These are phyloP conservation scores for Xylota segnis DNA, from an alignment of 2,888 invertebrate genomes.

Conservation along the genomic window DNA sequence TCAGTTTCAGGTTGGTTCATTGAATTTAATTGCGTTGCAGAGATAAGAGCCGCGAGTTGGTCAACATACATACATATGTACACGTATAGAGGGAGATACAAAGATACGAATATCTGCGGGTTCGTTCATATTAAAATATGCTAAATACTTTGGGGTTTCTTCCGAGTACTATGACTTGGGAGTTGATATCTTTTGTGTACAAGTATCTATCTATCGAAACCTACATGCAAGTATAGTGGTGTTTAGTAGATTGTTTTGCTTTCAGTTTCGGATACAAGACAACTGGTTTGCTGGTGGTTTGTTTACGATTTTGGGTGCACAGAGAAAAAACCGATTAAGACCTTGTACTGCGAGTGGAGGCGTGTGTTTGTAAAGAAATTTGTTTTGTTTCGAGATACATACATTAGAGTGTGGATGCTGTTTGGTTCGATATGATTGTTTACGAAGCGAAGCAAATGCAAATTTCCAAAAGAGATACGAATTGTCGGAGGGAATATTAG, in stretches of 20 bases:
- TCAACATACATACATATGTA: conserved; percentile 2
- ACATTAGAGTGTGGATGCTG: background rate
- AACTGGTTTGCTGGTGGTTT: conserved; percentile 65
- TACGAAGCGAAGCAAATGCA: background rate
- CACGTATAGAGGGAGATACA: background rate
- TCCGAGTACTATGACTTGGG: background rate
- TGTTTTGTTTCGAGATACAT: background rate
- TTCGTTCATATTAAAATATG: conserved; percentile 64
- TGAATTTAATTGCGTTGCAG: conserved; percentile 59
- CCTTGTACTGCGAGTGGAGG: conserved; percentile 7
- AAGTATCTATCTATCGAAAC: background rate
- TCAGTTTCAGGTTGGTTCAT: conserved; percentile 59
- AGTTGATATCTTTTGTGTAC: background rate
- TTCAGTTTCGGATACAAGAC: conserved; percentile 18
- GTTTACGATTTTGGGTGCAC: conserved; percentile 62
- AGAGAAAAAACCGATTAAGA: conserved; percentile 20
- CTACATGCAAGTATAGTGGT: conserved; percentile 13
- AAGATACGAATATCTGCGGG: conserved; percentile 28
- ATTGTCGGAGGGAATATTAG: background rate
- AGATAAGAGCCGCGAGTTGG: conserved; percentile 27
- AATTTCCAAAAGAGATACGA: background rate
- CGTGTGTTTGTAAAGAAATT: conserved; percentile 12
- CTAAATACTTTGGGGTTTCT: conserved; percentile 30
- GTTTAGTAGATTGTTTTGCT: conserved; percentile 46
- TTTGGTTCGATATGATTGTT: background rate